Base-by-base conservation (phyloP, 2,113 vertebrate genomes). In the Tupaia chinensis region DNA sequence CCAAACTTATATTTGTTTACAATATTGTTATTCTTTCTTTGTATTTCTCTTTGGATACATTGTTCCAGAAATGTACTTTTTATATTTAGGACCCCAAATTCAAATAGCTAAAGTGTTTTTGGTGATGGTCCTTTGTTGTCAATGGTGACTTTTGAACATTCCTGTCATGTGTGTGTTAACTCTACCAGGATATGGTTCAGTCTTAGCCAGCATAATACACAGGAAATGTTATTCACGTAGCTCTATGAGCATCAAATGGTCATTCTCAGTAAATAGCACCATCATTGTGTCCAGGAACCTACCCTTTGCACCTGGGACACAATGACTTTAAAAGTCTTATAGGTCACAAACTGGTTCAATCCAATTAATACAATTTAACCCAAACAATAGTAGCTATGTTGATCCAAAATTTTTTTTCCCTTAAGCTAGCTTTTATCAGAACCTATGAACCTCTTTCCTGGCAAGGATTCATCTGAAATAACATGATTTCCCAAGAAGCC, bases 311-410 rank as follows among this genome's bases (percentile, higher is more conserved):
- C 89, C 68, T 27, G 22, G 82, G 70, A 94, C 80, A 84, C 74
- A 88, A 95, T 94, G 86, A 95, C 95, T 78, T 90, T 66, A 92
- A 94, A 97, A 96, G 89, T 92, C 93, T 91, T 96, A 69, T 86
- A 73, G 89, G 92, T 97, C 91, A 96, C 54, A 85, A n/a, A 93
- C 81, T 93, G 73, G 92, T 94, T 96, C 95, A 95, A 86, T 96
- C 66, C 93, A 93, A 89, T 96, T 96, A 96, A 96, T 85, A 85
- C 88, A 90, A 78, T 96, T 96, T 87, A 95, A 79, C 82, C 68
- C 89, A 88, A 89, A 95, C 81, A 96, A 86, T 90, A 63, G 61
- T 69, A 79, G 68, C 69, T 44, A 27, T 61, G 82, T 76, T 86
- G 44, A 84, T 74, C 74, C 19, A 60, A 95, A 96, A 74, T 65